Conservation (phyloP, 2,888 invertebrate genomes). For the Drosophila rubida region DNA sequence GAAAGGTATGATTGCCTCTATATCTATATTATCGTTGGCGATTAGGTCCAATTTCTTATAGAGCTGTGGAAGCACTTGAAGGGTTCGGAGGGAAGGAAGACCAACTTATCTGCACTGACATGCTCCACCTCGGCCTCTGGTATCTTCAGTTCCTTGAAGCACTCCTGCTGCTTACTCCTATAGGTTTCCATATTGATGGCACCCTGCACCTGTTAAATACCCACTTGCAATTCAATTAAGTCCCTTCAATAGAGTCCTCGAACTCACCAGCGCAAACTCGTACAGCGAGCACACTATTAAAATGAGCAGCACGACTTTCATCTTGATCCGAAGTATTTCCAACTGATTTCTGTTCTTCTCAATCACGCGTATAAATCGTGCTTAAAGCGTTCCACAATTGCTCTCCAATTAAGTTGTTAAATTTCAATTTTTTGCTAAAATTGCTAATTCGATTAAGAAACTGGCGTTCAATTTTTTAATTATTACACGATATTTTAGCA, state of each 20-base stretch:
- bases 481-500: slow-evolving; percentile 1
- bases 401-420: slow-evolving; percentile 56
- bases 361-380: neutral
- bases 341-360: neutral
- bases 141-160: slow-evolving; percentile 64
- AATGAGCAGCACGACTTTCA: slow-evolving; percentile 33
- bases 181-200: slow-evolving; percentile 53
- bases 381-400: neutral
- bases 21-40: slow-evolving; percentile 39
- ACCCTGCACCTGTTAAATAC: slow-evolving; percentile 38
- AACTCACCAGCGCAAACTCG: slow-evolving; percentile 38
- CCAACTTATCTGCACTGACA: slow-evolving; percentile 46
- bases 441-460: neutral
- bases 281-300: slow-evolving; percentile 25
- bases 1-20: slow-evolving; percentile 48
- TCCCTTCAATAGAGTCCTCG: accelerated
- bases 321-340: slow-evolving; percentile 25
- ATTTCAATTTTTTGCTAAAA: slow-evolving; percentile 40
- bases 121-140: slow-evolving; percentile 38
- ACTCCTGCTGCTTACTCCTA: slow-evolving; percentile 43
- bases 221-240: neutral
- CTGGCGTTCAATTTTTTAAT: slow-evolving; percentile 45
- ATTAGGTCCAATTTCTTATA: slow-evolving; percentile 63
- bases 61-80: slow-evolving; percentile 63
- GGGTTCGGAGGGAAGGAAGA: slow-evolving; percentile 48